Evolutionary conservation across 2,797 vertebrate genomes (phyloP), one percentile per base, ranked within the genome.

Genomic region (Cynopterus sphinx): DNA sequence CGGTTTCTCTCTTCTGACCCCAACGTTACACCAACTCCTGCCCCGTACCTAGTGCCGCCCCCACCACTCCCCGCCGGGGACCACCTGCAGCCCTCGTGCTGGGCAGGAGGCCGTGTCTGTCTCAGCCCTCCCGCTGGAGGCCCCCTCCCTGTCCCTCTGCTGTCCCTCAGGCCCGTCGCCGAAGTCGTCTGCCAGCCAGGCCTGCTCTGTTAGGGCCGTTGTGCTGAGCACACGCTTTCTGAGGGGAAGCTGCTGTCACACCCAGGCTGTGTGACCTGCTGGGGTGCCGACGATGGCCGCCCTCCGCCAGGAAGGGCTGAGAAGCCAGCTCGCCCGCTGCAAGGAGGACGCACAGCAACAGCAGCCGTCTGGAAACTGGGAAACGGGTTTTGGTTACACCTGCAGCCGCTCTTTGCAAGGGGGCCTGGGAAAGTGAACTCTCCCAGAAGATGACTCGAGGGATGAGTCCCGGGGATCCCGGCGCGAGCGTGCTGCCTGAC

Each of bases 31-130:
- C 8, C 4, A 6, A 1, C 19, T 59, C 11, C 16, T 28, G 1
- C 3, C 6, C 9, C 9, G 10, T 24, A 31, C 39, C 43, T 6
- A 1, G 24, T 51, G 28, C 63, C 9, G 5, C 36, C 5, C 11
- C 3, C 2, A 5, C 57, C 3, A 6, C 33, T 21, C 19, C 28
- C 33, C 5, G 9, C 39, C 3, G 16, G 13, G 61, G 43, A 16
- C 68, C 4, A 0, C 33, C 9, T 41, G 28, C 13, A 8, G 15
- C 31, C 4, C 17, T 19, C 1, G 5, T 0, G 13, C 33, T 22
- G 0, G 11, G 22, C 12, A n/a, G 9, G 43, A 19, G 43, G 26
- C 19, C 17, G 17, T 19, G 21, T 21, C 17, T 36, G 51, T 61
- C 51, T 21, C 4, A 33, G 33, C 53, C 12, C 3, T 74, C 31